Percentiles rank a stretch among this genome's conserved stretches.
Evolutionary conservation across 2,797 vertebrate genomes (phyloP).

Genomic region (Eulemur rubriventer): DNA sequence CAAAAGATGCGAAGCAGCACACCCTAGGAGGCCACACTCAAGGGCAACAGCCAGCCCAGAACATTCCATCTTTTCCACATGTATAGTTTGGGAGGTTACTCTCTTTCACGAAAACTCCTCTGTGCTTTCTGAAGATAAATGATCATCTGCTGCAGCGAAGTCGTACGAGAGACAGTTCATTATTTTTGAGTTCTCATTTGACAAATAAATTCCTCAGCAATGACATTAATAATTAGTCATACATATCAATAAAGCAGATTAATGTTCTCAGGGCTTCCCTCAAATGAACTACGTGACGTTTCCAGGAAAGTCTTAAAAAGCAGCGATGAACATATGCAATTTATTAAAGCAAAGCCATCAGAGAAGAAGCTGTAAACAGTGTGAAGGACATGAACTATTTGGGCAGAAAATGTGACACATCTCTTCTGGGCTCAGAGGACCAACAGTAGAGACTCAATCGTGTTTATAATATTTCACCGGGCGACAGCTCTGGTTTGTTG

Average conservation of each 20-base stretch:
- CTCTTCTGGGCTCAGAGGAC: neutral
- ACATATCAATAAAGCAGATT: slow-evolving; percentile 54
- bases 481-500: neutral
- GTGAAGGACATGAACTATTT: slow-evolving; percentile 65
- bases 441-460: neutral
- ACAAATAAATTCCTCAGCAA: slow-evolving; percentile 16
- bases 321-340: slow-evolving; percentile 67
- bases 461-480: neutral
- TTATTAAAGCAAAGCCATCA: slow-evolving; percentile 72
- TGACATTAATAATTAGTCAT: slow-evolving; percentile 41
- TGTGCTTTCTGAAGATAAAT: slow-evolving; percentile 40
- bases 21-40: neutral
- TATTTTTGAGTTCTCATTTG: neutral
- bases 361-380: slow-evolving; percentile 71
- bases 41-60: neutral
- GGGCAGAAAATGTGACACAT: slow-evolving; percentile 36
- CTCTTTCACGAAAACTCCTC: neutral
- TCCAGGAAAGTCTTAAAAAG: slow-evolving; percentile 74
- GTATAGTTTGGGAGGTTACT: neutral
- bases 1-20: neutral
- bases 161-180: neutral
- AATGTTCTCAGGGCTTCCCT: slow-evolving; percentile 64
- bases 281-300: slow-evolving; percentile 75
- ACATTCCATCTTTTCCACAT: neutral
- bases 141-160: neutral